These are phyloP conservation scores for Typhlichthys eigenmanni DNA, from an alignment of 2,797 vertebrate genomes.

Conservation along the genomic window DNA sequence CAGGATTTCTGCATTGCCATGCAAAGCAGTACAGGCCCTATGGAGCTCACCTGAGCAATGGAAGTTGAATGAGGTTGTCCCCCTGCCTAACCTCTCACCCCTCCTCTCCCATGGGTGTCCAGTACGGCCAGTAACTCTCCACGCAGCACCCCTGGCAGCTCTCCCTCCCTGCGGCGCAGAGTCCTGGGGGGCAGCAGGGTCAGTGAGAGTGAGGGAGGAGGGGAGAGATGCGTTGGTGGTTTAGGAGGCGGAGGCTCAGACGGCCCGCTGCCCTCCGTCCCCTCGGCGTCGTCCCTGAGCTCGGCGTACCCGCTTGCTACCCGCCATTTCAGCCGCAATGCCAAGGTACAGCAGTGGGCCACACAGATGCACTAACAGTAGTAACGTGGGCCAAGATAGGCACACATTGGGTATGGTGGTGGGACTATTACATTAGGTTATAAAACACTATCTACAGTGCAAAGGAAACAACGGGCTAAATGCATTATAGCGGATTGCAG, in stretches of 20 bases:
- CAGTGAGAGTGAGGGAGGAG: conserved; percentile 73
- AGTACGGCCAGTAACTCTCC: conserved; percentile 90
- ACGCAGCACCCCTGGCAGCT: conserved; percentile 88
- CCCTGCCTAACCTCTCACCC: conserved; percentile 7
- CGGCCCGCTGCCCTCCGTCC: conserved; percentile 68
- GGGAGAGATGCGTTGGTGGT: conserved; percentile 52
- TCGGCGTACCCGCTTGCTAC: conserved; percentile 84
- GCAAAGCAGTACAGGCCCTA: conserved; percentile 11
- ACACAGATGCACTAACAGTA: not conserved
- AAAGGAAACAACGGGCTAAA: too few relatives aligned
- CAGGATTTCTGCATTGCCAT: conserved; percentile 20
- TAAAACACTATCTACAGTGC: too few relatives aligned
- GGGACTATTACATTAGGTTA: too few relatives aligned
- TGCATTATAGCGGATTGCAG: too few relatives aligned
- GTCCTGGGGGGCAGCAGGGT: conserved; percentile 78
- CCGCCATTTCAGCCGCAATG: conserved; percentile 87
- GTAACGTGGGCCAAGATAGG: not conserved
- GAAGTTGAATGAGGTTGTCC: conserved; percentile 6
- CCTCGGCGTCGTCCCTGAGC: conserved; percentile 73
- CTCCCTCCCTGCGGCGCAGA: conserved; percentile 86
- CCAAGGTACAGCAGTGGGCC: conserved; percentile 76
- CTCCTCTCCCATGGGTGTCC: conserved; percentile 15
- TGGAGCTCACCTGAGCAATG: not conserved
- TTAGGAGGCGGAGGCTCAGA: conserved; percentile 60
- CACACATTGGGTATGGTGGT: not conserved